These are phyloP conservation scores for Catostylus mosaicus DNA, from an alignment of 30 jellyfish, hydroid and myxozoan genomes.

Conservation along the genomic window DNA sequence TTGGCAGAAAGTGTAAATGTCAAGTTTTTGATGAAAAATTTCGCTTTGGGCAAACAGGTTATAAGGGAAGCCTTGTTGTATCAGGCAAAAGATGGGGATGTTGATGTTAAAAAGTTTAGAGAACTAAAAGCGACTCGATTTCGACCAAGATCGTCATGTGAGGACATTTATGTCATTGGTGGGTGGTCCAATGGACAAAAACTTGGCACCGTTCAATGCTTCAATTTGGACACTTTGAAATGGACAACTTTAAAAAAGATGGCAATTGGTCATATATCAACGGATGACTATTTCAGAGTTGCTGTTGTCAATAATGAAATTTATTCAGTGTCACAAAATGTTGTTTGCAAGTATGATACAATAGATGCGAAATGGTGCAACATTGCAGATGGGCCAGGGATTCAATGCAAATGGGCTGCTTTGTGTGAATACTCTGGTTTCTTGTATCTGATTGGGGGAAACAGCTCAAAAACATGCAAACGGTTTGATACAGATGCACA, in stretches of 20 bases:
- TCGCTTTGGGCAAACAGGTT: slow-evolving; percentile 58
- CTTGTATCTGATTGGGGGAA: slow-evolving; percentile 92
- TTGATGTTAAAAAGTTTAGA: not conserved
- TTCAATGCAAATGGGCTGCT: slow-evolving; percentile 98
- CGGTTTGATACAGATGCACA: slow-evolving; percentile 69
- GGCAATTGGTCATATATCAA: slow-evolving; percentile 84
- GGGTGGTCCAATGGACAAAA: slow-evolving; percentile 99
- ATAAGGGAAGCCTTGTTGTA: slow-evolving; percentile 68
- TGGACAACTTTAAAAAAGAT: slow-evolving; percentile 88
- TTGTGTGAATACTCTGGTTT: slow-evolving; percentile 80
- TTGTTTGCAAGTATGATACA: slow-evolving; percentile 86
- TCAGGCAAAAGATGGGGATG: slow-evolving; percentile 34
- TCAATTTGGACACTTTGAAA: slow-evolving; percentile 85
- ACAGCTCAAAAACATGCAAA: slow-evolving; percentile 78
- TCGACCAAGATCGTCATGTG: slow-evolving; percentile 83
- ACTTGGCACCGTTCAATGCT: slow-evolving; percentile 94
- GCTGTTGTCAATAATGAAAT: slow-evolving; percentile 89
- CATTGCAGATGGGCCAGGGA: slow-evolving; percentile 94
- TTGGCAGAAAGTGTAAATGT: slow-evolving; percentile 70
- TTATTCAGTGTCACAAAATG: slow-evolving; percentile 78
- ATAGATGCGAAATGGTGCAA: slow-evolving; percentile 84
- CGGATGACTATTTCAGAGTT: slow-evolving; percentile 92
- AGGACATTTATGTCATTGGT: slow-evolving; percentile 93
- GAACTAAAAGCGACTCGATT: slow-evolving; percentile 47
- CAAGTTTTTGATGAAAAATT: slow-evolving; percentile 70